These are phyloP conservation scores for Acleris sparsana DNA, from an alignment of 2,888 invertebrate species.

Conservation along the genomic window DNA sequence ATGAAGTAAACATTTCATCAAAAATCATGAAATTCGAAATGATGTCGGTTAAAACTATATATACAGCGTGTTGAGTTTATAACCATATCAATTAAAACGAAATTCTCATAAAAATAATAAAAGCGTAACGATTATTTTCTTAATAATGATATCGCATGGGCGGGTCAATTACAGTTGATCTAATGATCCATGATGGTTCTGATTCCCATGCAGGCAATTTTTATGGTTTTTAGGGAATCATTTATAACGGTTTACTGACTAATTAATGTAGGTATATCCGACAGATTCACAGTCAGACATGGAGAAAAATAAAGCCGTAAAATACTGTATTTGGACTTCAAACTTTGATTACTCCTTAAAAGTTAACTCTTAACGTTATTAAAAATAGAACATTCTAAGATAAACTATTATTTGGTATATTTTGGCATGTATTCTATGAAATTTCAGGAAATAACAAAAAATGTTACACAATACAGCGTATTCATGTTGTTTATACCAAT, in stretches of 20 bases:
- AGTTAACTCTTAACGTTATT: no score
- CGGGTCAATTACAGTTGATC: conserved; percentile 72
- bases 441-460: no score
- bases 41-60: neutral
- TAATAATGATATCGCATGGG: conserved; percentile 77
- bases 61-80: neutral
- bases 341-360: no score
- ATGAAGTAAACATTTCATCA: no score
- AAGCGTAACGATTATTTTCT: conserved; percentile 38
- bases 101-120: conserved; percentile 25
- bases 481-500: no score
- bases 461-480: no score
- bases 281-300: no score
- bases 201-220: conserved; percentile 67
- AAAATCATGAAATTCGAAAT: neutral
- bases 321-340: no score
- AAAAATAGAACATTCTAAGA: no score
- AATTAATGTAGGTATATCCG: conserved; percentile 3
- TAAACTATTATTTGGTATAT: no score
- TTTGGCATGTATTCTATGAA: no score
- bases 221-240: conserved; percentile 34
- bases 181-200: conserved; percentile 65
- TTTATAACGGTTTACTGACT: conserved; percentile 32
- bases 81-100: conserved; percentile 19
- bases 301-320: no score